These are phyloP conservation scores for Eutolmus rufibarbis DNA, from an alignment of 2,888 invertebrate genomes.

Conservation along the genomic window DNA sequence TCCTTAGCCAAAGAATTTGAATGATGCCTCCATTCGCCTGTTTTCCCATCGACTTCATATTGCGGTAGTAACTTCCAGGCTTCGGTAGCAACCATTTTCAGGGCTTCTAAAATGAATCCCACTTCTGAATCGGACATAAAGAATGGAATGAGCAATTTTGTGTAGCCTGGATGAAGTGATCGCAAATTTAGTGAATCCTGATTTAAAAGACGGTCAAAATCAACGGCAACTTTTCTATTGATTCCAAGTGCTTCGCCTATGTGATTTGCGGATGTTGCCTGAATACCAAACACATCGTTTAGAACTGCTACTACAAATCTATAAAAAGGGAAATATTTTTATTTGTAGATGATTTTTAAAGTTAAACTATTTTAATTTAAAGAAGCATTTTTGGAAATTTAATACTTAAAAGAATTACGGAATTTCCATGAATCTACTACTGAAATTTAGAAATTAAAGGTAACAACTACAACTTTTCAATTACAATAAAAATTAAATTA, in stretches of 20 bases:
- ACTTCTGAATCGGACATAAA: slow-evolving; percentile 82
- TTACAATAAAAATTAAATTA: too few species aligned
- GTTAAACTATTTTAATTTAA: too few species aligned
- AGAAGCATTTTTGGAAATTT: too few species aligned
- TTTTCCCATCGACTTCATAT: slow-evolving; percentile 85
- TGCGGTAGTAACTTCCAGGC: slow-evolving; percentile 90
- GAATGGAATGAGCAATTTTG: slow-evolving; percentile 83
- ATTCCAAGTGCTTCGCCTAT: slow-evolving; percentile 88
- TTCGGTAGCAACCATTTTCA: slow-evolving; percentile 86
- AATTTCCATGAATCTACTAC: too few species aligned
- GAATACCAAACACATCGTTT: slow-evolving; percentile 92
- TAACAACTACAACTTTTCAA: too few species aligned
- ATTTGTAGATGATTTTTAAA: too few species aligned
- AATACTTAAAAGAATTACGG: too few species aligned
- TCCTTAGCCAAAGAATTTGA: slow-evolving; percentile 81
- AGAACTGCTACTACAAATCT: slow-evolving; percentile 77
- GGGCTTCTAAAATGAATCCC: slow-evolving; percentile 81
- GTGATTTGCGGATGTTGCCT: slow-evolving; percentile 80
- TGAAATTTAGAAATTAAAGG: too few species aligned
- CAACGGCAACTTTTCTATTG: slow-evolving; percentile 75
- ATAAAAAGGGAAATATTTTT: background rate
- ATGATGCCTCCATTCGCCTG: slow-evolving; percentile 89
- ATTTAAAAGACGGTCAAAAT: slow-evolving; percentile 72
- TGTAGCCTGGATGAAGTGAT: slow-evolving; percentile 85
- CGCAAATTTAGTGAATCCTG: slow-evolving; percentile 67